Evolutionary conservation across 2,888 invertebrate genomes (phyloP), one percentile per base, ranked within the genome.

Genomic region (Stegophylla sp.): DNA sequence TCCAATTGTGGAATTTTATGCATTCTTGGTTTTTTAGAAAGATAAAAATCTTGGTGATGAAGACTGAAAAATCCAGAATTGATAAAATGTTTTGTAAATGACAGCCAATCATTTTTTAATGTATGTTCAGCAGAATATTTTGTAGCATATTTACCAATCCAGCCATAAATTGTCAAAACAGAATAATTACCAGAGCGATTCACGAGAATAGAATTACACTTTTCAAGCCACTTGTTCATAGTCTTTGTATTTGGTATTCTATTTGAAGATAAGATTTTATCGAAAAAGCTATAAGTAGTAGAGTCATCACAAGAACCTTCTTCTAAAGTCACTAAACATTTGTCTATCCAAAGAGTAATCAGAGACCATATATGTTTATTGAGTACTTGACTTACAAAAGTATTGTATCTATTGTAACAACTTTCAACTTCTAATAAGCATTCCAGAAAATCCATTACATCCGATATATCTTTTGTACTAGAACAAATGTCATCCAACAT

Each of bases 141-240:
- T 61, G 48, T 71, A 3, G 71, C 61, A 71, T 71, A 79, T 79
- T 71, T 71, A 34, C 79, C 79, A 51, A 79, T 79, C 79, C 69
- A 79, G 17, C 61, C 71, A 23, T 71, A 79, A 17, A 79, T 63
- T 61, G 71, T 23, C 41, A 79, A 71, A 61, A 71, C 13, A 61
- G 34, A 61, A 63, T 71, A 79, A 63, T 69, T 79, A 7, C 71
- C 79, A 20, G 13, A 48, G 10, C 41, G 4, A 5, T 79, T 10
- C 1, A 10, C 26, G 10, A 77, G 23, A 69, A 51, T 71, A 61
- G 34, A 48, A 3, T 59, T 48, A 61, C 79, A 79, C 1, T 51
- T 71, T 10, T 9, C 10, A 23, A 79, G 61, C 79, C 79, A 79
- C 28, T 17, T 23, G 13, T 61, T 63, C 61, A 79, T 71, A 48